These are phyloP conservation scores for Smittia sp. DNA, from an alignment of 2,888 invertebrate genomes.

Conservation along the genomic window DNA sequence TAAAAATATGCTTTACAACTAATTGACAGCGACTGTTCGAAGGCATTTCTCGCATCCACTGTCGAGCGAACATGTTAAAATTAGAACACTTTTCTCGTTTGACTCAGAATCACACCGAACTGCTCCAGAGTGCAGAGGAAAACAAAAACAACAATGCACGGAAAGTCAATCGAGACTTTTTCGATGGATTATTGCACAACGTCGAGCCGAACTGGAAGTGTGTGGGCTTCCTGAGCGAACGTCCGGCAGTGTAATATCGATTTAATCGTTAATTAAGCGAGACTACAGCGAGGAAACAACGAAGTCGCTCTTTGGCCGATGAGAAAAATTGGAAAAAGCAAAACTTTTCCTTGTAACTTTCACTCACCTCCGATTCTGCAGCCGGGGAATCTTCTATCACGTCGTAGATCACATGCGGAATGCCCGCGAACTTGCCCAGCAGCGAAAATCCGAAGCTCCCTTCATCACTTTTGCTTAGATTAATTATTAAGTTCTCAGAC, in stretches of 20 bases:
- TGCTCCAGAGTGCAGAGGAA: constrained; percentile 9
- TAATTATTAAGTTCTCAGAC: constrained; percentile 82
- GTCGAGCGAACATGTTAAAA: constrained; percentile 25
- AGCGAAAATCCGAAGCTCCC: constrained; percentile 84
- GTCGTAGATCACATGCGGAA: constrained; percentile 91
- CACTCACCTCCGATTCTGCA: constrained; percentile 80
- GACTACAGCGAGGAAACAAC: not conserved
- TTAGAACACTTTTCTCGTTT: constrained; percentile 24
- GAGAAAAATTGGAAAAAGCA: too few species aligned
- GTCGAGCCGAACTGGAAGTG: not conserved
- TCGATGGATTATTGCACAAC: not conserved
- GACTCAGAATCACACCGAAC: not conserved
- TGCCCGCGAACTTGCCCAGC: constrained; percentile 71
- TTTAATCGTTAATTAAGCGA: constrained; percentile 15
- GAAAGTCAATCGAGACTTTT: not conserved
- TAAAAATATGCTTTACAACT: constrained; percentile 31
- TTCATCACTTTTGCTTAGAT: constrained; percentile 81
- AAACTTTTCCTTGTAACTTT: not conserved
- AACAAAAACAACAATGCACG: constrained; percentile 25
- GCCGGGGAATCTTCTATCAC: constrained; percentile 92
- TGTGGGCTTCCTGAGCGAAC: not conserved
- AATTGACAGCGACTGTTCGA: constrained; percentile 37
- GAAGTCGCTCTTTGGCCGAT: not conserved
- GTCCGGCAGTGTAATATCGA: not conserved
- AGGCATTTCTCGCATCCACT: not conserved